Base-by-base conservation (phyloP, 2,113 vertebrate species). In the Uria aalge region DNA sequence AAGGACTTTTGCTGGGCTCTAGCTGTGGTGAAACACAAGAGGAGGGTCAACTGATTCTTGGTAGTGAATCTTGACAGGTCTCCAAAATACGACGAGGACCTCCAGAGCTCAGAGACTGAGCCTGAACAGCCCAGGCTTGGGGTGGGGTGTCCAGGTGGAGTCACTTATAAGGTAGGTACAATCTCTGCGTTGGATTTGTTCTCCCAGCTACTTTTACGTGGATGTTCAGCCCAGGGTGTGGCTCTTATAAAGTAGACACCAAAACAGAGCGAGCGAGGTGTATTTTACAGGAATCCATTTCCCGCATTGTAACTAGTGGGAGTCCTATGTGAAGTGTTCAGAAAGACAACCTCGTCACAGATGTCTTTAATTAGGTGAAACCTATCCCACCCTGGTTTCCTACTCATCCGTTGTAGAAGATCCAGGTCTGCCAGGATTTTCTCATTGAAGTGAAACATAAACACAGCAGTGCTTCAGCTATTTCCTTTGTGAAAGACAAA, bases 221-320 rank as follows among this genome's bases (percentile, higher is more conserved):
- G 15, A 71, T 5, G 2, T 48, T 18, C 22, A 24, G 27, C 11
- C 36, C 26, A 75, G 27, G 5, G 20, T n/a, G 47, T 47, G 50
- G 29, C 30, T 80, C 19, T 63, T 6, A 12, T n/a, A 7, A 82
- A 75, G 56, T 0, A 63, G 41, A 21, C 19, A 27, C 4, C 7
- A 63, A 88, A 67, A 43, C 27, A 82, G 52, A 68, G 15, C 17
- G 75, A 78, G 23, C 38, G 57, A 19, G 41, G 23, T 16, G 9
- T 1, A 27, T 5, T 63, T 75, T 67, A 27, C 4, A 57, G 30
- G 47, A 17, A 34, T 10, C 21, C 0, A 0, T 59, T 92, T 45
- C 5, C n/a, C 8, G 38, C 3, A 1, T 18, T 57, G 13, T 27
- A 17, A 71, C 47, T 41, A 12, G 15, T 5, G 8, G 13, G 45